A percentile compares a stretch with the other conserved stretches of the same genome.
Evolutionary conservation across 2,113 vertebrate species (phyloP).

Genomic region (Pseudorasbora parva): DNA sequence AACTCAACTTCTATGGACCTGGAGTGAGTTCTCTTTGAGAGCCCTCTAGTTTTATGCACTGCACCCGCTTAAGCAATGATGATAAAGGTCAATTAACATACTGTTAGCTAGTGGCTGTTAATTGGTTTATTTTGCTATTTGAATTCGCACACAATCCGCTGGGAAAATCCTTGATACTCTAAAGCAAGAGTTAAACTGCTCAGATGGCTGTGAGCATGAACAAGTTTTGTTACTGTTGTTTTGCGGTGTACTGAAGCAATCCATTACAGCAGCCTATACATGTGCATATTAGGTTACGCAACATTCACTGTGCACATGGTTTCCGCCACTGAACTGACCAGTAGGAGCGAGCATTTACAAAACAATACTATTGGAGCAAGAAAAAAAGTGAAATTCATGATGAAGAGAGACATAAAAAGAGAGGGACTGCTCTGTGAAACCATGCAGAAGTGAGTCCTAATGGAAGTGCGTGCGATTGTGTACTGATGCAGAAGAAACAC

Average conservation of each 20-base stretch:
- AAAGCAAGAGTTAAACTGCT: background rate
- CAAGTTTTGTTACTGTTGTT: background rate
- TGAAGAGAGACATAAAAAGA: background rate
- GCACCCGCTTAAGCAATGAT: background rate
- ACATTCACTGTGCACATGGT: slow-evolving; percentile 15
- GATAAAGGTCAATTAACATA: background rate
- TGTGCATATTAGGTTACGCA: slow-evolving; percentile 26
- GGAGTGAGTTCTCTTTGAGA: background rate
- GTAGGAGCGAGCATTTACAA: background rate
- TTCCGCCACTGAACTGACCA: slow-evolving; percentile 10
- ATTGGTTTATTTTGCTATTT: background rate
- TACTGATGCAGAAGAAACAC: slow-evolving; percentile 11
- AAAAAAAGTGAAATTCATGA: background rate
- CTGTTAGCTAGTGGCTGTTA: background rate
- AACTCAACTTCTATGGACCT: background rate
- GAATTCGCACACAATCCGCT: background rate
- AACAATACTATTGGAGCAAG: background rate
- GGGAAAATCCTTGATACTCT: background rate
- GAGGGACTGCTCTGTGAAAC: background rate
- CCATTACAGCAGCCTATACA: slow-evolving; percentile 10
- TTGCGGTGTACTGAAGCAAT: slow-evolving; percentile 16
- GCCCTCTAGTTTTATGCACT: background rate
- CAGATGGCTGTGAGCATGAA: background rate
- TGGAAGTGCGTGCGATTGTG: background rate
- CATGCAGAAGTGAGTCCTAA: slow-evolving; percentile 16